These are phyloP conservation scores for Heterodera schachtii DNA, from an alignment of 1,140 invertebrate species.

Conservation along the genomic window DNA sequence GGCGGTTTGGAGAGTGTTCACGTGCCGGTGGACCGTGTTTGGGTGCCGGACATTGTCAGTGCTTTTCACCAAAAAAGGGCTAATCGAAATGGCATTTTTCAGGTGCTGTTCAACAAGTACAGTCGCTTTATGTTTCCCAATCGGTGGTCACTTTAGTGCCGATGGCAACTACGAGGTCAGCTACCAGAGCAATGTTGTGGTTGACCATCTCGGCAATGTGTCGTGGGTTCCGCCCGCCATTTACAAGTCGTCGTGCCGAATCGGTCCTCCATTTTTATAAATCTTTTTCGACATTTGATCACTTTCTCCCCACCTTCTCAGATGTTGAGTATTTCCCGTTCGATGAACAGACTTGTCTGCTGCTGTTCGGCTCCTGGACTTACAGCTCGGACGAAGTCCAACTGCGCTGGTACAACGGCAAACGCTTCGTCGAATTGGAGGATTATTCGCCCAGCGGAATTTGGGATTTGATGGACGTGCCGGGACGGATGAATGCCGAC, in stretches of 20 bases:
- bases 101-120: conserved; percentile 95
- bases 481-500: too few species aligned
- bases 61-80: too few species aligned
- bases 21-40: conserved; percentile 89
- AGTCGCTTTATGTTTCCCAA: too few species aligned
- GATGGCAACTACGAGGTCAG: conserved; percentile 97
- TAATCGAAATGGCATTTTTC: too few species aligned
- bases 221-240: conserved; percentile 91
- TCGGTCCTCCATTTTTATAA: conserved; percentile 66
- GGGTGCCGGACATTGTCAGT: conserved; percentile 92
- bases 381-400: too few species aligned
- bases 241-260: conserved; percentile 97
- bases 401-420: too few species aligned
- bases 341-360: conserved; percentile 87
- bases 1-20: conserved; percentile 91
- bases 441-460: too few species aligned
- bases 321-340: conserved; percentile 65
- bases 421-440: too few species aligned
- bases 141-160: too few species aligned
- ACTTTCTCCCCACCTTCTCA: conserved; percentile 17
- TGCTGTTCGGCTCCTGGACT: conserved; percentile 99
- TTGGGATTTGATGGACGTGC: too few species aligned
- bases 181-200: conserved; percentile 90
- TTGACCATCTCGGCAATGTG: conserved; percentile 85
- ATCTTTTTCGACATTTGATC: neutral